Evolutionary conservation across 2,888 invertebrate species (phyloP), one percentile per base, ranked within the genome.

Genomic region (Phyto melanocephala): DNA sequence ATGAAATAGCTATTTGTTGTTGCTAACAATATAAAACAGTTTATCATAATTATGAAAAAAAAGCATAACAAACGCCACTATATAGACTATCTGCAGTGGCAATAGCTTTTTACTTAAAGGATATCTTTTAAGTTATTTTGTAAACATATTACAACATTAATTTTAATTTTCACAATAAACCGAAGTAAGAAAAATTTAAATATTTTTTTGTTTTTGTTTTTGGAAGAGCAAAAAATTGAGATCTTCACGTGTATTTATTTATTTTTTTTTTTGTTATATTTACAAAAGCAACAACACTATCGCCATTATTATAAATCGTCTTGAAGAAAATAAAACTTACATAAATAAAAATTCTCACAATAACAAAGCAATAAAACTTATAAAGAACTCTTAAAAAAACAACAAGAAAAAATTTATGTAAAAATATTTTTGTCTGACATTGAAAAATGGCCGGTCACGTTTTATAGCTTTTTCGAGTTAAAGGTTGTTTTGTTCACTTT

Each of bases 401-500:
- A 82, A 47, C 76, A 68, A 22, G 3, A 28, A 60, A 79, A 68
- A 65, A 75, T 52, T 65, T 24, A 63, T 65, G 78, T 75, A 80
- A 76, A 82, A 85, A 83, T 85, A 84, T 86, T 90, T 90, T 86
- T 87, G 89, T 90, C 90, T 90, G 90, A 90, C 91, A 91, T 91
- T 90, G 91, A 90, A 90, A 90, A 91, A 90, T 90, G 90, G 89
- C 88, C 88, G 89, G 91, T 91, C 90, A 91, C 90, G 90, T 91
- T 90, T 90, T 90, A 87, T 87, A 87, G 87, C 85, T 79, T 60
- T 80, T 83, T 83, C 40, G 58, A 60, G 62, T 74, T 62, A 63
- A 70, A 82, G 52, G 62, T 74, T 74, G 42, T 54, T 42, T 52
- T 63, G 42, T 40, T 54, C 63, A 15, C 63, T 56, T 77, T 81